Percentiles rank a stretch among this genome's conserved stretches.
Evolutionary conservation across 2,888 invertebrate species (phyloP).

Genomic region (Trissonchulus latispiculum): DNA sequence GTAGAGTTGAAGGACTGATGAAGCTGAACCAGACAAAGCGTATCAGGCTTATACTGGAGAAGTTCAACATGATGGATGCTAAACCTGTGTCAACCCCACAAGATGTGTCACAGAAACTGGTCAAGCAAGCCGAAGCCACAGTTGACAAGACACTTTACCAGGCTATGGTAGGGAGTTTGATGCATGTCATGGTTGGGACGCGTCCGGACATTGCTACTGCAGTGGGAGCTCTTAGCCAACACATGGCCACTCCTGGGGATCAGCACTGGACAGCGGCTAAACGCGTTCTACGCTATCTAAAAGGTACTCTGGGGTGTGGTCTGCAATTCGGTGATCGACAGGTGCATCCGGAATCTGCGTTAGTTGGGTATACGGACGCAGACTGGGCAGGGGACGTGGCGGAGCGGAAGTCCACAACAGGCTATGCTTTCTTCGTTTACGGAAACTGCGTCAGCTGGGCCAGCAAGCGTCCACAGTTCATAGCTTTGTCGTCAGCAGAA

Average conservation of each 20-base stretch:
- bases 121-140: background rate
- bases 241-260: slow-evolving; percentile 19
- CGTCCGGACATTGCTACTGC: slow-evolving; percentile 21
- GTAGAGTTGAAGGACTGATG: background rate
- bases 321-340: background rate
- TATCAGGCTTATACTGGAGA: slow-evolving; percentile 17
- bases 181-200: slow-evolving; percentile 12
- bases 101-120: slow-evolving; percentile 4
- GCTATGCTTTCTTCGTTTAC: slow-evolving; percentile 34
- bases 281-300: slow-evolving; percentile 24
- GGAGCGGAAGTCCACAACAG: slow-evolving; percentile 38
- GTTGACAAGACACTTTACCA: slow-evolving; percentile 11
- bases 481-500: slow-evolving; percentile 40
- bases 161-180: slow-evolving; percentile 18
- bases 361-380: slow-evolving; percentile 33
- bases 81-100: slow-evolving; percentile 24
- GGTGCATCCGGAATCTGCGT: too few relatives aligned
- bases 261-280: slow-evolving; percentile 27
- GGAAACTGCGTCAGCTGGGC: slow-evolving; percentile 37
- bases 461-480: slow-evolving; percentile 37
- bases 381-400: slow-evolving; percentile 36
- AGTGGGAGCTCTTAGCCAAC: background rate
- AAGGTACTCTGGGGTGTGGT: slow-evolving; percentile 22
- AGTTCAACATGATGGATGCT: slow-evolving; percentile 18
- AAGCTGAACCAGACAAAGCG: slow-evolving; percentile 10